Evolutionary conservation across 2,797 vertebrate genomes (phyloP).

Genomic region (Syncerus caffer): DNA sequence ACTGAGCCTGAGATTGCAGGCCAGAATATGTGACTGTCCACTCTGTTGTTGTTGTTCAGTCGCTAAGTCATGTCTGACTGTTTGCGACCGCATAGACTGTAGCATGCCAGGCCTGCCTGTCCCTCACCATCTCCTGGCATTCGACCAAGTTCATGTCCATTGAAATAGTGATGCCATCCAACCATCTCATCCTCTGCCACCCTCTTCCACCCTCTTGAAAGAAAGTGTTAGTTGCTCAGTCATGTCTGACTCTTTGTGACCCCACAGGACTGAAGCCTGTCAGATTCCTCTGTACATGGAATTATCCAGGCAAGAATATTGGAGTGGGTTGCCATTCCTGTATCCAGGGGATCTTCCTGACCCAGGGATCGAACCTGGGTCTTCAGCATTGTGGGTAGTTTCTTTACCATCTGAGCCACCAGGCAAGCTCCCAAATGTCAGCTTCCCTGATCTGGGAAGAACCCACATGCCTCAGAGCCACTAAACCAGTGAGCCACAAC

Average conservation of each 20-base stretch:
- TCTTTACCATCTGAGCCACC: background rate
- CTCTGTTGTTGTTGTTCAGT: background rate
- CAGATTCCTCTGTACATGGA: background rate
- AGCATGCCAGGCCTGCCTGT: background rate
- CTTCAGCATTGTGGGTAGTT: background rate
- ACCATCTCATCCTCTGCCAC: background rate
- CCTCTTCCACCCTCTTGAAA: background rate
- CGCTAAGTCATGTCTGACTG: background rate
- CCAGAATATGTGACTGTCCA: background rate
- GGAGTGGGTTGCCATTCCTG: background rate
- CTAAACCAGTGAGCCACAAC: background rate
- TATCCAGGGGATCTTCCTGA: background rate
- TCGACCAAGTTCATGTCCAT: background rate
- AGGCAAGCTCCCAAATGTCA: background rate
- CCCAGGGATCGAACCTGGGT: fast-evolving
- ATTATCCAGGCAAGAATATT: background rate
- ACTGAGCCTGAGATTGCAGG: background rate
- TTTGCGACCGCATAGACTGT: fast-evolving
- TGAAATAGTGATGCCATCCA: background rate
- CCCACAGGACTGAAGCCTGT: background rate
- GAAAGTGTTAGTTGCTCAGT: background rate
- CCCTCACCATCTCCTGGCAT: background rate
- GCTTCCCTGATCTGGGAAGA: background rate
- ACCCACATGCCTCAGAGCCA: background rate
- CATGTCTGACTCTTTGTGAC: background rate